Conservation (phyloP, 2,113 vertebrate species). For the Noctilio leporinus region DNA sequence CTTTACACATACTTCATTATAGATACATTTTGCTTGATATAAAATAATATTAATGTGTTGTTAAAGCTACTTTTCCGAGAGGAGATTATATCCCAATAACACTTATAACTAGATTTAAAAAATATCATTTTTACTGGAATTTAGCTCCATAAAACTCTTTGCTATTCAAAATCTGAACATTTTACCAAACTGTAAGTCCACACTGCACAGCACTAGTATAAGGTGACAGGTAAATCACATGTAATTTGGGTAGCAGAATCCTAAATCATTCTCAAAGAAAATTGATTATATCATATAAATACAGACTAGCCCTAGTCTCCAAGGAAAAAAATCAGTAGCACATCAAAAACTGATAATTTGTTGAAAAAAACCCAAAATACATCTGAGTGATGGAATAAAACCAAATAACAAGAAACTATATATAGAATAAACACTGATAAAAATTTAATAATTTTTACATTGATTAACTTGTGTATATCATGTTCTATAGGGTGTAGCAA, state of each 20-base stretch:
- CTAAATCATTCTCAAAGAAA: not conserved
- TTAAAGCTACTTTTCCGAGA: slow-evolving; percentile 22
- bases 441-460: not conserved
- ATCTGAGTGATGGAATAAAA: not conserved
- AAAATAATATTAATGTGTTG: not conserved
- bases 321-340: not conserved
- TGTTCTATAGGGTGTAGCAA: not conserved
- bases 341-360: not conserved
- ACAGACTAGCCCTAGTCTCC: not conserved
- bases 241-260: not conserved
- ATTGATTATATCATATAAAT: not conserved
- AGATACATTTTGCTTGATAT: not conserved
- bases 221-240: not conserved
- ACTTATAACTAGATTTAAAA: slow-evolving; percentile 5
- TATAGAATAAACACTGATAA: not conserved
- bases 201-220: not conserved
- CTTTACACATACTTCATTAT: not conserved
- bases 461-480: not conserved
- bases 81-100: not conserved
- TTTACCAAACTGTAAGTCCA: not conserved
- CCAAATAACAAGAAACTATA: not conserved
- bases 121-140: not conserved
- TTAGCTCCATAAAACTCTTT: not conserved
- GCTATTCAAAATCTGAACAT: not conserved
- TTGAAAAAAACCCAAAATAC: not conserved